These are phyloP conservation scores for Stenotaenia linearis DNA, from an alignment of 2,888 invertebrate genomes.

Conservation along the genomic window DNA sequence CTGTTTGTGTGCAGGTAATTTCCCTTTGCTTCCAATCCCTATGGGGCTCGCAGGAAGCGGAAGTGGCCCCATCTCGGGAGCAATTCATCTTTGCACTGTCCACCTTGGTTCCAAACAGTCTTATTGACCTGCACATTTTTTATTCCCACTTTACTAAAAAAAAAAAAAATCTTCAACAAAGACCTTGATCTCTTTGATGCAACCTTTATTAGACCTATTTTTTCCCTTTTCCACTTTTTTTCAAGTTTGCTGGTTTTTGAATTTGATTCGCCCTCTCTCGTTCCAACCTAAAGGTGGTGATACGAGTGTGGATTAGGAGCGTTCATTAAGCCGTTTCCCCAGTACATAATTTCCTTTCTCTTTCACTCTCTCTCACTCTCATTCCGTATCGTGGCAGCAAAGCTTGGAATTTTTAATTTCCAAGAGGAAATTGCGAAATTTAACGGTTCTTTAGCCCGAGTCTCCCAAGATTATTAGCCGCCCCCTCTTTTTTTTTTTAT, in stretches of 20 bases:
- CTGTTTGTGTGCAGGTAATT: constrained; percentile 21
- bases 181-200: background rate
- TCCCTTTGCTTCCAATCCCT: constrained; percentile 21
- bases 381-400: constrained; percentile 3
- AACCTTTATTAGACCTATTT: background rate
- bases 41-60: constrained; percentile 12
- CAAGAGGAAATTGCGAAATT: constrained; percentile 34
- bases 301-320: constrained; percentile 15
- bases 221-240: background rate
- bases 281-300: background rate
- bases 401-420: constrained; percentile 34
- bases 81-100: constrained; percentile 23
- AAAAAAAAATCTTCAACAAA: background rate
- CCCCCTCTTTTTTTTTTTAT: background rate
- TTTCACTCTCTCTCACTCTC: constrained; percentile 10
- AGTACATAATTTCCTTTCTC: constrained; percentile 30
- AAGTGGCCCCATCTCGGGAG: constrained; percentile 24
- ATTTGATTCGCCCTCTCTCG: background rate
- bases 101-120: background rate
- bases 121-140: background rate
- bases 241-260: background rate
- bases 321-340: constrained; percentile 13
- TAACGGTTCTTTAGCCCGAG: constrained; percentile 27
- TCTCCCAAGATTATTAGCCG: constrained; percentile 17
- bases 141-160: background rate